Conservation (phyloP, 2,113 vertebrate genomes). For the Tichodroma muraria region DNA sequence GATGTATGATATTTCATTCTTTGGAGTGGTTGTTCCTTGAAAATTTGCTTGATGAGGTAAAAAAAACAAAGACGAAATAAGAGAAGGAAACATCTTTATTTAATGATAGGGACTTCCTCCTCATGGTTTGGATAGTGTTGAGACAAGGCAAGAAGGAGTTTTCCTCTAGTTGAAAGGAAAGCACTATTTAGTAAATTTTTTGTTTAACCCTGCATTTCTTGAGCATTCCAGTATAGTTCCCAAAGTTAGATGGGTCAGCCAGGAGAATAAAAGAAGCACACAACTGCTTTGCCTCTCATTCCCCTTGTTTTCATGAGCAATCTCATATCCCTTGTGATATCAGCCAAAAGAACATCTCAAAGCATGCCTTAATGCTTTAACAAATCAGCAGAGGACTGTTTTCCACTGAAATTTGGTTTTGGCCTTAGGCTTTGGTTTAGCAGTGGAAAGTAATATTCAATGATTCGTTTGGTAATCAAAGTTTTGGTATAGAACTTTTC, state of each 20-base stretch:
- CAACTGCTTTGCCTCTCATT: neutral
- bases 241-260: neutral
- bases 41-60: neutral
- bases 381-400: neutral
- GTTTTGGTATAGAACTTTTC: neutral
- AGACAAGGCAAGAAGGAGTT: neutral
- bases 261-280: neutral
- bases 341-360: neutral
- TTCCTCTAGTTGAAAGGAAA: neutral
- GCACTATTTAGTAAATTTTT: neutral
- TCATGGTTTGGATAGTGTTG: neutral
- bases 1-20: neutral
- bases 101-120: neutral
- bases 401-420: neutral
- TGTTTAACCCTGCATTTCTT: neutral
- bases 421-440: neutral
- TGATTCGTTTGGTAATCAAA: neutral
- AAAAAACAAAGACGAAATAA: neutral
- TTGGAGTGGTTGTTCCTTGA: neutral
- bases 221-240: neutral
- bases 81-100: neutral
- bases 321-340: neutral
- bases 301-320: neutral
- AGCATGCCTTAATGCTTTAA: neutral
- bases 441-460: neutral